A percentile compares a stretch with the other conserved stretches of the same genome.
Conservation (phyloP, 2,797 vertebrate genomes). For the Apogon hyalosoma region DNA sequence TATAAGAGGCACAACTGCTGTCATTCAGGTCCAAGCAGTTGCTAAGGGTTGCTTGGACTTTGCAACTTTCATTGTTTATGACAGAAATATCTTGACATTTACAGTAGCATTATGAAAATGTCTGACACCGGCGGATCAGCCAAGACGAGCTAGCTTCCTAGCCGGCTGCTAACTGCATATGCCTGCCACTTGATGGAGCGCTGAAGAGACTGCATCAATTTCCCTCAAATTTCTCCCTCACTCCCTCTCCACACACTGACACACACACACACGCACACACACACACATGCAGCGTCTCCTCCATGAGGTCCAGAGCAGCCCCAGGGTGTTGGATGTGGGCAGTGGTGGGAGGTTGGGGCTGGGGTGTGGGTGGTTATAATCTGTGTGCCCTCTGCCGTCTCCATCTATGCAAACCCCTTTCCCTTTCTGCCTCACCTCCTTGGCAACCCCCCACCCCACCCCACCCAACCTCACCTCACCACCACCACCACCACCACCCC, state of each 20-base stretch:
- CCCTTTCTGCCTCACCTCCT: constrained; percentile 83
- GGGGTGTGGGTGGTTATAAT: constrained; percentile 85
- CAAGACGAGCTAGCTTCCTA: constrained; percentile 29
- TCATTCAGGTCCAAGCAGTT: constrained; percentile 20
- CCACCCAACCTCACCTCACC: constrained; percentile 76
- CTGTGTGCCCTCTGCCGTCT: constrained; percentile 83
- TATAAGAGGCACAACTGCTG: constrained; percentile 17
- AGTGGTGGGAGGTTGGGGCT: constrained; percentile 38
- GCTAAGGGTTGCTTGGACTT: constrained; percentile 20
- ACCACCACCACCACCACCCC: constrained; percentile 80
- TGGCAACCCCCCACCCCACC: constrained; percentile 77
- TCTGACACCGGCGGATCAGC: constrained; percentile 21
- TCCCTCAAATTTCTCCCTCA: constrained; percentile 13
- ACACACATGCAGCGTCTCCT: constrained; percentile 24
- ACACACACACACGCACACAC: constrained; percentile 26
- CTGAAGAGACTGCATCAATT: constrained; percentile 49
- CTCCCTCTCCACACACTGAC: constrained; percentile 11
- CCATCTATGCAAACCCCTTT: constrained; percentile 78
- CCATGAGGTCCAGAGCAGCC: constrained; percentile 77
- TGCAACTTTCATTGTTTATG: constrained; percentile 32
- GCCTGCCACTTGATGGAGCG: constrained; percentile 56
- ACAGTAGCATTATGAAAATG: constrained; percentile 43
- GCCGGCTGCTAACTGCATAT: constrained; percentile 41
- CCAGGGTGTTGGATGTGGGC: constrained; percentile 73
- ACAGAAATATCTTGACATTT: constrained; percentile 57